These are phyloP conservation scores for Amphiprion clarkii DNA, from an alignment of 2,797 vertebrate species.

Conservation along the genomic window DNA sequence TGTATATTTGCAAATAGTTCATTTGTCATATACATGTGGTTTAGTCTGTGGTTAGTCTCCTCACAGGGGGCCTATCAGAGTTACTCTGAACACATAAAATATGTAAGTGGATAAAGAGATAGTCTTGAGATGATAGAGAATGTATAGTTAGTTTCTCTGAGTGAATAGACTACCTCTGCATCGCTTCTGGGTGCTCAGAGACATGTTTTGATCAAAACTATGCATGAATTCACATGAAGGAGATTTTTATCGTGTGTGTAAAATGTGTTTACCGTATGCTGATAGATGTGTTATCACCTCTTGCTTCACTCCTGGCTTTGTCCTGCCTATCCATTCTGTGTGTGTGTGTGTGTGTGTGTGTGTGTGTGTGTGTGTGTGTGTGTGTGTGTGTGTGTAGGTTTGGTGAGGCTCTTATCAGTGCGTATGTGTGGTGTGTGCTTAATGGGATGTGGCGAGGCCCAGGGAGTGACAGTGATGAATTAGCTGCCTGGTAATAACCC, in stretches of 20 bases:
- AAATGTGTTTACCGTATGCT: slow-evolving; percentile 24
- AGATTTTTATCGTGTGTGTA: slow-evolving; percentile 15
- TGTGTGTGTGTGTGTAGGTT: background rate
- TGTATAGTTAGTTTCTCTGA: no score
- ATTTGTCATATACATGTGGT: no score
- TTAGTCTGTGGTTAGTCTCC: no score
- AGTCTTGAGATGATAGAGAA: no score
- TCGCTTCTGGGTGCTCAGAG: no score
- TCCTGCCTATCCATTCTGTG: slow-evolving; percentile 19
- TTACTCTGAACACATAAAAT: no score
- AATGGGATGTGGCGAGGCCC: slow-evolving; percentile 36
- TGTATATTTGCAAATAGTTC: no score
- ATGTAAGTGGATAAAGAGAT: no score
- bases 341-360: slow-evolving; percentile 19
- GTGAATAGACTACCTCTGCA: no score
- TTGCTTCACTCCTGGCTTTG: slow-evolving; percentile 36
- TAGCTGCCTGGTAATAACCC: slow-evolving; percentile 78
- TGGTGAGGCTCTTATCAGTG: background rate
- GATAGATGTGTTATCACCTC: slow-evolving; percentile 47
- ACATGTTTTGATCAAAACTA: no score
- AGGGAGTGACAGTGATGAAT: slow-evolving; percentile 84
- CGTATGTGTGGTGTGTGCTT: slow-evolving; percentile 37
- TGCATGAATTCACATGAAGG: background rate
- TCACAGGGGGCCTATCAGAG: no score
- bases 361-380: slow-evolving; percentile 18